A percentile compares a stretch with the other conserved stretches of the same genome.
Conservation (phyloP, 2,797 vertebrate species). For the Intellagama lesueurii region DNA sequence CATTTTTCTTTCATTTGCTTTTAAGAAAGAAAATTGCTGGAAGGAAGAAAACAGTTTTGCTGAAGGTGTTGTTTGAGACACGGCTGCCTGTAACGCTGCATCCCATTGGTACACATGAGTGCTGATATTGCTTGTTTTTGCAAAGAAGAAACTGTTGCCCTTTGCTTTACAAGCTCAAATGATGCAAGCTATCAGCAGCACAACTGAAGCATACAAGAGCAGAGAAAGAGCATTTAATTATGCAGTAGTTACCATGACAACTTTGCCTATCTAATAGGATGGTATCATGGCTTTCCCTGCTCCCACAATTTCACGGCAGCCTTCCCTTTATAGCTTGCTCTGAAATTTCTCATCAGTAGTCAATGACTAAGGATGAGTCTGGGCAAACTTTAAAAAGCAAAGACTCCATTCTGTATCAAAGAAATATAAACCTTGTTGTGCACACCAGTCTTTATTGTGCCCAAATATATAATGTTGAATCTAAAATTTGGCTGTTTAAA, state of each 20-base stretch:
- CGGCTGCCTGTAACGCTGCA: neutral
- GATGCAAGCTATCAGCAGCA: constrained; percentile 20
- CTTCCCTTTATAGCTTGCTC: constrained; percentile 5
- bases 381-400: neutral
- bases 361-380: neutral
- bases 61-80: neutral
- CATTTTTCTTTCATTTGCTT: neutral
- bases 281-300: neutral
- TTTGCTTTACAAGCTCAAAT: constrained; percentile 23
- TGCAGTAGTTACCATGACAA: constrained; percentile 36
- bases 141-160: constrained; percentile 13
- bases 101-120: neutral
- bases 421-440: neutral
- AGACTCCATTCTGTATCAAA: neutral
- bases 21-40: neutral
- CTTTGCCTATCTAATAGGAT: constrained; percentile 8
- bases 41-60: neutral
- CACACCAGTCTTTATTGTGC: neutral
- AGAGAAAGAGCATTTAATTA: constrained; percentile 29
- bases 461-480: neutral
- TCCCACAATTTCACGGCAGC: neutral
- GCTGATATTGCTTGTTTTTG: neutral
- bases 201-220: constrained; percentile 22
- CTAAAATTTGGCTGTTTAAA: neutral
- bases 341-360: neutral